These are phyloP conservation scores for Eubasilissa splendida DNA, from an alignment of 2,888 invertebrate genomes.

Conservation along the genomic window DNA sequence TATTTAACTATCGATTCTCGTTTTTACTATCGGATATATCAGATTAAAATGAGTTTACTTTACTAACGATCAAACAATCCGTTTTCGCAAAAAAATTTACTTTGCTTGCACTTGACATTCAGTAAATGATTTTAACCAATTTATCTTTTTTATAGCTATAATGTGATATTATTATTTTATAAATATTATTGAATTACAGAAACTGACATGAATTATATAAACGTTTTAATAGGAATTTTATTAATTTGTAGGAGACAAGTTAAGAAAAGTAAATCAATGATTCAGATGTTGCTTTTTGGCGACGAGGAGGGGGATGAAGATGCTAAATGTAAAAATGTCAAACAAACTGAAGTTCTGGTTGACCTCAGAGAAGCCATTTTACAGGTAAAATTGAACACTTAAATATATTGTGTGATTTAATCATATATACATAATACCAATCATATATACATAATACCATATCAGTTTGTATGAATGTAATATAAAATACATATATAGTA, in stretches of 20 bases:
- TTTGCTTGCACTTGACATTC: no score
- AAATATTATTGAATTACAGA: background rate
- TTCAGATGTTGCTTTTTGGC: conserved; percentile 90
- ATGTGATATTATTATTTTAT: background rate
- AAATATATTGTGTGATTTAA: background rate
- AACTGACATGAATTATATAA: background rate
- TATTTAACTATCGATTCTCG: no score
- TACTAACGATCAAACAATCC: no score
- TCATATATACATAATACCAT: no score
- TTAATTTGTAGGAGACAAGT: conserved; percentile 81
- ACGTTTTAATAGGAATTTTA: background rate
- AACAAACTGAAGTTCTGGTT: conserved; percentile 98
- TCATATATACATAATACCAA: no score
- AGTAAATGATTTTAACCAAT: background rate
- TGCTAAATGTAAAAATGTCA: conserved; percentile 95
- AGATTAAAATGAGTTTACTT: no score
- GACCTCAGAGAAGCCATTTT: conserved; percentile 96
- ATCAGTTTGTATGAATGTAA: no score
- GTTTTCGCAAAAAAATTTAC: no score
- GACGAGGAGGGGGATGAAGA: conserved; percentile 86
- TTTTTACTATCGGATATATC: no score
- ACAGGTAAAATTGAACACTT: conserved; percentile 72
- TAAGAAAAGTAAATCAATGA: conserved; percentile 90
- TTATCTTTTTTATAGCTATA: background rate
- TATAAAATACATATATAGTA: no score